Conservation (phyloP, 2,113 vertebrate species). For the Corythornis vintsioides region DNA sequence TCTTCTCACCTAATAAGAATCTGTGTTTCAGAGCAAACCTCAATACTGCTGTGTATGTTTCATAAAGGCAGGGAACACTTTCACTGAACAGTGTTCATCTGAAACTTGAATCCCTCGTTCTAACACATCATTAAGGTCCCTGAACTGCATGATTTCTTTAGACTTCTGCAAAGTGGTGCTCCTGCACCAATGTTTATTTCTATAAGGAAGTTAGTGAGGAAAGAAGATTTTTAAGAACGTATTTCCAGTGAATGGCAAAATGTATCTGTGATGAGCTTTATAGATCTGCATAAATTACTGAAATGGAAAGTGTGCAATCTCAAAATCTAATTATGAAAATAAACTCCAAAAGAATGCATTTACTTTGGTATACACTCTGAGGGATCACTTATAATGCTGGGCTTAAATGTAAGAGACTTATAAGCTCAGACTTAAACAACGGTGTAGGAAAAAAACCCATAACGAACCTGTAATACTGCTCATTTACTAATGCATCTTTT, state of each 20-base stretch:
- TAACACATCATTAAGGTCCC: slow-evolving; percentile 2
- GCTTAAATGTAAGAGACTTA: not conserved
- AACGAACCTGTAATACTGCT: not conserved
- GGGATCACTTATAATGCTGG: slow-evolving; percentile 44
- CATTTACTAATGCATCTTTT: not conserved
- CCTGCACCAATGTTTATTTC: slow-evolving; percentile 27
- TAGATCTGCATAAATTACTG: slow-evolving; percentile 53
- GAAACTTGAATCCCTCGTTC: not conserved
- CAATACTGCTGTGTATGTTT: not conserved
- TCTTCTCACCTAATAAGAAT: not conserved
- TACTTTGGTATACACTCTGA: slow-evolving; percentile 60
- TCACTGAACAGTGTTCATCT: not conserved
- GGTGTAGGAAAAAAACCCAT: slow-evolving; percentile 49
- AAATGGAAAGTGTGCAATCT: slow-evolving; percentile 48
- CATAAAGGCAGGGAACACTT: not conserved
- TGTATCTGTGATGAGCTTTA: slow-evolving; percentile 36
- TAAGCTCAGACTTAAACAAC: slow-evolving; percentile 59
- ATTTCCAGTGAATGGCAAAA: slow-evolving; percentile 47
- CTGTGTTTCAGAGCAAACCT: not conserved
- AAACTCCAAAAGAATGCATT: slow-evolving; percentile 58
- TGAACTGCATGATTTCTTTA: not conserved
- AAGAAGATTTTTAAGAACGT: slow-evolving; percentile 30
- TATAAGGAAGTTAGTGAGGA: slow-evolving; percentile 12
- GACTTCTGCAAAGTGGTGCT: not conserved
- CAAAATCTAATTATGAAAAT: slow-evolving; percentile 73